Percentiles rank a stretch among this genome's conserved stretches.
Evolutionary conservation across 2,888 invertebrate genomes (phyloP).

Genomic region (Catocala fraxini): DNA sequence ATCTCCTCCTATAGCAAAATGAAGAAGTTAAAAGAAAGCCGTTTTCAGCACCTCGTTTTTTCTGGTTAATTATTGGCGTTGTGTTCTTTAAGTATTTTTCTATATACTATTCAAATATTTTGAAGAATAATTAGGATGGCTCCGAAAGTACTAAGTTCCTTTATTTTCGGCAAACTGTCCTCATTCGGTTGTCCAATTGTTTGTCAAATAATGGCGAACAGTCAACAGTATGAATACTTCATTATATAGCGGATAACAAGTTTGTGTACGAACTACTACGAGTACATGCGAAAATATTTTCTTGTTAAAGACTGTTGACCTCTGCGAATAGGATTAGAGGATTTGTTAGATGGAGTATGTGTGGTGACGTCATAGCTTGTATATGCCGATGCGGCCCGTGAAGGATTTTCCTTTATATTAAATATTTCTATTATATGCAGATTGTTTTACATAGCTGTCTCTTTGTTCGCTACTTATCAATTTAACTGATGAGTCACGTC

Average conservation of each 20-base stretch:
- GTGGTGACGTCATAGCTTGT: slow-evolving; percentile 20
- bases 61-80: too few relatives aligned
- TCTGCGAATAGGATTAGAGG: slow-evolving; percentile 42
- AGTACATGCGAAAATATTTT: slow-evolving; percentile 45
- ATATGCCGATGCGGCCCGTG: slow-evolving; percentile 18
- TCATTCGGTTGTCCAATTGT: slow-evolving; percentile 24
- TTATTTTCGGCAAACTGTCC: slow-evolving; percentile 18
- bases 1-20: not conserved
- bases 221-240: slow-evolving; percentile 35
- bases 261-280: slow-evolving; percentile 29
- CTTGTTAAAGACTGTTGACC: slow-evolving; percentile 51
- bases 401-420: slow-evolving; percentile 27
- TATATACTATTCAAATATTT: too few relatives aligned
- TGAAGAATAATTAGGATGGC: too few relatives aligned
- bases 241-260: slow-evolving; percentile 40
- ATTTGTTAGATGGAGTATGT: slow-evolving; percentile 26
- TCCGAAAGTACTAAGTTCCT: slow-evolving; percentile 12
- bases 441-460: slow-evolving; percentile 37
- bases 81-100: too few relatives aligned
- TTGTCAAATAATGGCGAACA: slow-evolving; percentile 34
- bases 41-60: too few relatives aligned
- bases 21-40: too few relatives aligned
- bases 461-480: slow-evolving; percentile 45
- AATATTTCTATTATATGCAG: slow-evolving; percentile 42
- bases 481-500: slow-evolving; percentile 40